Conservation (phyloP, 1,140 invertebrate species). For the Bombus pyrosoma region DNA sequence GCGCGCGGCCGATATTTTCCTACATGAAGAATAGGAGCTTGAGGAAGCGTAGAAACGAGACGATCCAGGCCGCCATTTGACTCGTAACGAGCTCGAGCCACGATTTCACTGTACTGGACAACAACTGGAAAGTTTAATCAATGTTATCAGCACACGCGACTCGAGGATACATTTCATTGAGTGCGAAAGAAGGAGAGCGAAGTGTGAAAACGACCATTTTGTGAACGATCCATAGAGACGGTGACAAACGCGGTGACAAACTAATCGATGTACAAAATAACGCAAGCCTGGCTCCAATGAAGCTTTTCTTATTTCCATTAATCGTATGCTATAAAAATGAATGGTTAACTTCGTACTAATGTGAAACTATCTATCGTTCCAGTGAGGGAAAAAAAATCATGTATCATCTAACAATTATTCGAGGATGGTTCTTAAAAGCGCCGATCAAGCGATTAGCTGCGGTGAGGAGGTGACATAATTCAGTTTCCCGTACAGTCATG, state of each 20-base stretch:
- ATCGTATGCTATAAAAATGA: neutral
- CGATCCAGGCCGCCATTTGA: slow-evolving; percentile 72
- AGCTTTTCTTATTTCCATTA: neutral
- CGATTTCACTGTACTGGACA: slow-evolving; percentile 68
- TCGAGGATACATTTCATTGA: neutral
- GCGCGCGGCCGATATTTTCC: slow-evolving; percentile 27
- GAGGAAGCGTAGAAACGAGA: slow-evolving; percentile 72
- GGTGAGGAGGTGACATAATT: slow-evolving; percentile 16
- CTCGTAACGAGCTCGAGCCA: slow-evolving; percentile 72
- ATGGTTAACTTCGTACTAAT: neutral
- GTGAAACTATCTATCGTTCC: neutral
- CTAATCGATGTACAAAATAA: slow-evolving; percentile 9
- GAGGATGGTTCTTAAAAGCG: slow-evolving; percentile 12
- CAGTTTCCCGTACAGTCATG: neutral
- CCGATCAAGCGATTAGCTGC: slow-evolving; percentile 46
- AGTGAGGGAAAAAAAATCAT: neutral
- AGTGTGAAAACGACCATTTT: neutral
- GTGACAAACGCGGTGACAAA: neutral
- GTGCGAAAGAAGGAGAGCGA: slow-evolving; percentile 1
- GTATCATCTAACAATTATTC: neutral
- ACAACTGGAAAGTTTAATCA: slow-evolving; percentile 76
- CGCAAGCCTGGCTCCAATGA: neutral
- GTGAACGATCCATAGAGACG: slow-evolving; percentile 16
- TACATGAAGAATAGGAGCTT: slow-evolving; percentile 59
- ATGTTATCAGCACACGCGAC: slow-evolving; percentile 43